These are phyloP conservation scores for Anguilla megastoma DNA, from an alignment of 2,797 vertebrate species.

Conservation along the genomic window DNA sequence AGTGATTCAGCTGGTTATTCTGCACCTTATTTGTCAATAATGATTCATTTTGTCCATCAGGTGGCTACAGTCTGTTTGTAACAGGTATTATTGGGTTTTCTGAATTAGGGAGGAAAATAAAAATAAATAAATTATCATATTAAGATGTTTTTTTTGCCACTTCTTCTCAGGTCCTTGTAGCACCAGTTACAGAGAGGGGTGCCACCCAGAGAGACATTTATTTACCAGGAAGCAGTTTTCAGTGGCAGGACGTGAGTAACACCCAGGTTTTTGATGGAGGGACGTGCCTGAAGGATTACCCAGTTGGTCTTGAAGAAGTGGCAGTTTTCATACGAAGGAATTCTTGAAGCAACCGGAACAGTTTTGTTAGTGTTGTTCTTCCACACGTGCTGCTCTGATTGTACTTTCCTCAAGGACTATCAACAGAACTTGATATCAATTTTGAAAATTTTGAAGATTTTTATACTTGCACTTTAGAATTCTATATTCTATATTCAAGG, in stretches of 20 bases:
- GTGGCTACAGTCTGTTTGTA: background rate
- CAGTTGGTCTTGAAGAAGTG: conserved; percentile 77
- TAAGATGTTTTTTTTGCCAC: background rate
- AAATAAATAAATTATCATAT: background rate
- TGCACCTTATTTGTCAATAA: background rate
- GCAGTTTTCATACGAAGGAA: conserved; percentile 75
- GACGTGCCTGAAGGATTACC: conserved; percentile 79
- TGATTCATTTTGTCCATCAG: background rate
- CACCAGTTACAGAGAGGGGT: conserved; percentile 83
- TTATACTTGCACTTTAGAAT: conserved; percentile 82
- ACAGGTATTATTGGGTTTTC: background rate
- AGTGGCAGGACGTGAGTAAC: conserved; percentile 81
- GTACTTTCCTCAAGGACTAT: conserved; percentile 80
- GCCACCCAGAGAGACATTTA: conserved; percentile 79
- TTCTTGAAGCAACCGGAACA: conserved; percentile 48
- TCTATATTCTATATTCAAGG: conserved; percentile 59
- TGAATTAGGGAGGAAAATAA: background rate
- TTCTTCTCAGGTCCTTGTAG: conserved; percentile 80
- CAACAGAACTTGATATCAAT: conserved; percentile 62
- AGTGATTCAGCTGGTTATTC: background rate
- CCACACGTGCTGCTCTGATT: conserved; percentile 71
- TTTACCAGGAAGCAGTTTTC: conserved; percentile 78
- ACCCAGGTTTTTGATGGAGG: conserved; percentile 85
- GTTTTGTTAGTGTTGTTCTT: conserved; percentile 38
- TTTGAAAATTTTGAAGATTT: conserved; percentile 63